Evolutionary conservation across 2,888 invertebrate species (phyloP).

Genomic region (Xanthia togata): DNA sequence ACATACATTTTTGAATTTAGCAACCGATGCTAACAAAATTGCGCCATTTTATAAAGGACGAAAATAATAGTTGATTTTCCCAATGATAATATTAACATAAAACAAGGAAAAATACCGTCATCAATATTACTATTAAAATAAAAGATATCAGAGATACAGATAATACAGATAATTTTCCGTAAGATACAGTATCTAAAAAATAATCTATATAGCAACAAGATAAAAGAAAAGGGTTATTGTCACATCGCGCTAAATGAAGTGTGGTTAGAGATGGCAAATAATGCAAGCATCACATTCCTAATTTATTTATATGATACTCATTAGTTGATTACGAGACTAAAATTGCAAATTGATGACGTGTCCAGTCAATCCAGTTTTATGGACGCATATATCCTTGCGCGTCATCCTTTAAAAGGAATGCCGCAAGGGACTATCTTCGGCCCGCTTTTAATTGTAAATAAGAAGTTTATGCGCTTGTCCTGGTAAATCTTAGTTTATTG

Average conservation of each 20-base stretch:
- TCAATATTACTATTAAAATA: neutral
- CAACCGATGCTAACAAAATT: neutral
- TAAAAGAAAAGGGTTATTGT: slow-evolving; percentile 35
- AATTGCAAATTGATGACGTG: slow-evolving; percentile 51
- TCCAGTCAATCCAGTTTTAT: slow-evolving; percentile 58
- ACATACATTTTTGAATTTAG: neutral
- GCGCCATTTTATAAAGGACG: neutral
- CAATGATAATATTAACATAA: slow-evolving; percentile 5
- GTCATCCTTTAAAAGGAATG: slow-evolving; percentile 39
- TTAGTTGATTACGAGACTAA: slow-evolving; percentile 38
- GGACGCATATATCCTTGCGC: slow-evolving; percentile 32
- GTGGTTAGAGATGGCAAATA: slow-evolving; percentile 18
- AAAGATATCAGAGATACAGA: slow-evolving; percentile 4
- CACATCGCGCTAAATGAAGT: slow-evolving; percentile 11
- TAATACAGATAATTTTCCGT: neutral
- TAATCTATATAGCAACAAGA: slow-evolving; percentile 33
- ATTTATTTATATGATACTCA: slow-evolving; percentile 42
- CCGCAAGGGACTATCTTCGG: slow-evolving; percentile 47
- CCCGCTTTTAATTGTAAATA: slow-evolving; percentile 46
- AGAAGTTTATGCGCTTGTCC: slow-evolving; percentile 48
- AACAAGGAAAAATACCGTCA: neutral
- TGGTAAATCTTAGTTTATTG: slow-evolving; percentile 52
- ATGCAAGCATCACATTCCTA: slow-evolving; percentile 29
- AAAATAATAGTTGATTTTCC: slow-evolving; percentile 1
- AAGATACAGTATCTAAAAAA: slow-evolving; percentile 15